Percentiles rank a stretch among this genome's conserved stretches.
Conservation (phyloP, 2,888 invertebrate species). For the Lagria hirta region DNA sequence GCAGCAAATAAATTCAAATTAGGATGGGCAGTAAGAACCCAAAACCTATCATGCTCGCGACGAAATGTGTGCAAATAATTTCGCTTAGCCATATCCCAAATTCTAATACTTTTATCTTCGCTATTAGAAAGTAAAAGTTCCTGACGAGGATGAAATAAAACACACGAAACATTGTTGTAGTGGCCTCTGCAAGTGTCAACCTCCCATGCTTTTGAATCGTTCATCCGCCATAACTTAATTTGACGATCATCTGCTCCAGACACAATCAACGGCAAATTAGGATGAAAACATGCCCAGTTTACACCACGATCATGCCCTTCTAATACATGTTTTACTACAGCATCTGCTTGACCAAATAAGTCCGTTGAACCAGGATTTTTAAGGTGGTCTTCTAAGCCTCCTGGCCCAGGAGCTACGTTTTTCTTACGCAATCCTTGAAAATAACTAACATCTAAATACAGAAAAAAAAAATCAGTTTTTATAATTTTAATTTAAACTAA, state of each 20-base stretch:
- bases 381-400: conserved; percentile 84
- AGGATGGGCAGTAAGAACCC: conserved; percentile 95
- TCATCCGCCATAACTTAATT: conserved; percentile 98
- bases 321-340: conserved; percentile 85
- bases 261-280: conserved; percentile 88
- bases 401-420: conserved; percentile 95
- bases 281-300: conserved; percentile 98
- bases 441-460: conserved; percentile 9
- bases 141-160: conserved; percentile 94
- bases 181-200: conserved; percentile 99
- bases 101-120: conserved; percentile 95
- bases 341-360: conserved; percentile 94
- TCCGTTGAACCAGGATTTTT: conserved; percentile 87
- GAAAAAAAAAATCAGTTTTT: conserved; percentile 8
- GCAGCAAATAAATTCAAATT: conserved; percentile 96
- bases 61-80: conserved; percentile 90
- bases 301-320: conserved; percentile 97
- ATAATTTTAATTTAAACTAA: no score
- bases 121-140: conserved; percentile 96
- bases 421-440: conserved; percentile 81
- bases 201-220: conserved; percentile 97
- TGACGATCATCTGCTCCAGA: conserved; percentile 99
- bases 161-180: conserved; percentile 99
- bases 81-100: conserved; percentile 98
- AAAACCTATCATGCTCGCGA: conserved; percentile 95